A percentile compares a stretch with the other conserved stretches of the same genome.
Evolutionary conservation across 2,113 vertebrate genomes (phyloP).

Genomic region (Picathartes gymnocephalus): DNA sequence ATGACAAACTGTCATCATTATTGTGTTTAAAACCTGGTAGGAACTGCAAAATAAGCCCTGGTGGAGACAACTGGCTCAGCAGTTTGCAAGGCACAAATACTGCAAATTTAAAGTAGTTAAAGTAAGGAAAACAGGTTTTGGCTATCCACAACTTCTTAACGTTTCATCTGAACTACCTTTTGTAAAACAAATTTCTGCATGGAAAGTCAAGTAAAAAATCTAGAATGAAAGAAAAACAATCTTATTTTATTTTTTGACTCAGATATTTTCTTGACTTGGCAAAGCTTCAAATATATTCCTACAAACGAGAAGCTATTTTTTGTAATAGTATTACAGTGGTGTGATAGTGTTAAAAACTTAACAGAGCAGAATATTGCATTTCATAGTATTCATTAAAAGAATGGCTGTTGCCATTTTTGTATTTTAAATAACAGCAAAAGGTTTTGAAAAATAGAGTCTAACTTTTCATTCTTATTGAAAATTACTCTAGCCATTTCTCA

Average conservation of each 20-base stretch:
- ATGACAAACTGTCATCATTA: not conserved
- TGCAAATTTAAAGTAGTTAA: not conserved
- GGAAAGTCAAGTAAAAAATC: not conserved
- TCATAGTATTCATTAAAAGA: not conserved
- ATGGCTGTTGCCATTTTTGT: not conserved
- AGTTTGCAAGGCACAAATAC: not conserved
- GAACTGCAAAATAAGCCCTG: not conserved
- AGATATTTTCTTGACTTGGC: not conserved
- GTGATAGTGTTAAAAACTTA: not conserved
- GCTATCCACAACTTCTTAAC: not conserved
- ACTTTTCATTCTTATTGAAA: not conserved
- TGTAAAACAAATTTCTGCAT: not conserved
- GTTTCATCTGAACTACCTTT: not conserved
- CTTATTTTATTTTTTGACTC: not conserved
- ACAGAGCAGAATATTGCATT: not conserved
- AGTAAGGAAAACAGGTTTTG: not conserved
- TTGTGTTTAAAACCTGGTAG: not conserved
- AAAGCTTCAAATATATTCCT: not conserved
- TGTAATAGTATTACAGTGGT: not conserved
- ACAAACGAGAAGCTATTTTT: not conserved
- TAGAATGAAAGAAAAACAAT: not conserved
- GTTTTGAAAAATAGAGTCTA: not conserved
- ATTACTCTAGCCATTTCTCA: not conserved
- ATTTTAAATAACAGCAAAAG: not conserved
- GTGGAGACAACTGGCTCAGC: not conserved